Percentiles rank a stretch among this genome's conserved stretches.
Evolutionary conservation across 2,113 vertebrate genomes (phyloP).

Genomic region (Malurus alboscapulatus): DNA sequence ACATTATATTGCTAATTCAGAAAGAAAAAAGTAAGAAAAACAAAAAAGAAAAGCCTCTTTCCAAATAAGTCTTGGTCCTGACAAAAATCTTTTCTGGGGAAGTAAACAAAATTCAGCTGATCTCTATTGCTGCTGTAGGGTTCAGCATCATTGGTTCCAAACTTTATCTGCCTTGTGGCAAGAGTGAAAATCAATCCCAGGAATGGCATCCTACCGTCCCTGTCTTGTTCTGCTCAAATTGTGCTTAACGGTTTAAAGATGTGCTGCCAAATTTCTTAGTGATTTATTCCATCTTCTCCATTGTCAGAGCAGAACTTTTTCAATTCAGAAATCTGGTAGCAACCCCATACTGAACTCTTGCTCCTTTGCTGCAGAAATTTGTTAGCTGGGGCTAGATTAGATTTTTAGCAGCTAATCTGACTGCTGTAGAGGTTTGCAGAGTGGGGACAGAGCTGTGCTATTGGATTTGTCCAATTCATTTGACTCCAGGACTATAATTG

Average conservation of each 20-base stretch:
- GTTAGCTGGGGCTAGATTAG: slow-evolving; percentile 81
- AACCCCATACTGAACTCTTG: slow-evolving; percentile 82
- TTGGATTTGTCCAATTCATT: slow-evolving; percentile 88
- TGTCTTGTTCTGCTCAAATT: slow-evolving; percentile 73
- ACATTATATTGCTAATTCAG: not conserved
- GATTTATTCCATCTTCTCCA: slow-evolving; percentile 84
- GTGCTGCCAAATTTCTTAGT: slow-evolving; percentile 79
- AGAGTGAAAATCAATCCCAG: slow-evolving; percentile 84
- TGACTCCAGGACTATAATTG: slow-evolving; percentile 92
- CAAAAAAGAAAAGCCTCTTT: not conserved
- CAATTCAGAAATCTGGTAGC: slow-evolving; percentile 75
- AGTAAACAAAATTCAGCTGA: slow-evolving; percentile 57
- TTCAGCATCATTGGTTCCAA: slow-evolving; percentile 61
- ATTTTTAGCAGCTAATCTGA: slow-evolving; percentile 85
- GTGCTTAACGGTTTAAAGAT: slow-evolving; percentile 84
- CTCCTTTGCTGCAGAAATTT: slow-evolving; percentile 81
- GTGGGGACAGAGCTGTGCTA: slow-evolving; percentile 83
- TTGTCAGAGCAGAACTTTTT: slow-evolving; percentile 84
- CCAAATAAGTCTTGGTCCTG: slow-evolving; percentile 2
- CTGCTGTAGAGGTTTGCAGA: slow-evolving; percentile 83
- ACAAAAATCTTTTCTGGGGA: slow-evolving; percentile 45
- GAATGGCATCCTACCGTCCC: slow-evolving; percentile 74
- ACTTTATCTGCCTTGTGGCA: slow-evolving; percentile 78
- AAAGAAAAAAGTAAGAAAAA: too few relatives aligned
- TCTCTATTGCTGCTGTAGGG: slow-evolving; percentile 57